A percentile compares a stretch with the other conserved stretches of the same genome.
Conservation (phyloP, 1,140 invertebrate genomes). For the Trichonephila clavipes region DNA sequence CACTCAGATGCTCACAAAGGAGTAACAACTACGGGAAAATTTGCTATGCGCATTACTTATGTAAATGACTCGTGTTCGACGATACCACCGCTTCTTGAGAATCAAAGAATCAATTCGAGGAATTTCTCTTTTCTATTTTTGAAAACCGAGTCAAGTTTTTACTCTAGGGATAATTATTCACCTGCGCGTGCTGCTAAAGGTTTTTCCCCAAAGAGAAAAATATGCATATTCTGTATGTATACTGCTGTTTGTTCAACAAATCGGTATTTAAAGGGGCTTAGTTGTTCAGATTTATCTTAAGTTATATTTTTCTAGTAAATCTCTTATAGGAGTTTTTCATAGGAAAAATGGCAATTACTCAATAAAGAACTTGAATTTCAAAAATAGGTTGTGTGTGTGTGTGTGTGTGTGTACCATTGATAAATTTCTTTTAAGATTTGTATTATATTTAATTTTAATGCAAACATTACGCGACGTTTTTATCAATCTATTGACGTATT, state of each 20-base stretch:
- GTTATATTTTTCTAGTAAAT: no score
- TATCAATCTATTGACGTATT: no score
- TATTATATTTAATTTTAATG: no score
- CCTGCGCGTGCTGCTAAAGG: not conserved
- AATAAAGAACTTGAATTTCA: no score
- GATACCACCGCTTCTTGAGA: not conserved
- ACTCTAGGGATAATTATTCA: not conserved
- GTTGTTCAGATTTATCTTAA: not conserved
- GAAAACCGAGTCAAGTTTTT: not conserved
- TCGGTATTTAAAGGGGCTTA: not conserved
- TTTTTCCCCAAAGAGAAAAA: not conserved
- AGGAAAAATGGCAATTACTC: no score
- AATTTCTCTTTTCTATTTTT: not conserved
- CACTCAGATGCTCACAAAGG: not conserved
- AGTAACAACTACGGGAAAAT: not conserved
- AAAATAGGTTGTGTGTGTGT: no score
- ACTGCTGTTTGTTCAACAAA: not conserved
- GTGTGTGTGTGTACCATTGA: no score
- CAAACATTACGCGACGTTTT: no score
- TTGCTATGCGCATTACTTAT: constrained; percentile 50
- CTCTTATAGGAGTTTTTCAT: no score
- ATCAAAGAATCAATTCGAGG: not conserved
- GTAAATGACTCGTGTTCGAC: constrained; percentile 3
- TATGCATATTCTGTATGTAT: not conserved
- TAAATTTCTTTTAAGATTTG: no score